phyloP scores from a whole-genome alignment of 2,888 invertebrate genomes.

The Tricholauxania praeusta region DNA sequence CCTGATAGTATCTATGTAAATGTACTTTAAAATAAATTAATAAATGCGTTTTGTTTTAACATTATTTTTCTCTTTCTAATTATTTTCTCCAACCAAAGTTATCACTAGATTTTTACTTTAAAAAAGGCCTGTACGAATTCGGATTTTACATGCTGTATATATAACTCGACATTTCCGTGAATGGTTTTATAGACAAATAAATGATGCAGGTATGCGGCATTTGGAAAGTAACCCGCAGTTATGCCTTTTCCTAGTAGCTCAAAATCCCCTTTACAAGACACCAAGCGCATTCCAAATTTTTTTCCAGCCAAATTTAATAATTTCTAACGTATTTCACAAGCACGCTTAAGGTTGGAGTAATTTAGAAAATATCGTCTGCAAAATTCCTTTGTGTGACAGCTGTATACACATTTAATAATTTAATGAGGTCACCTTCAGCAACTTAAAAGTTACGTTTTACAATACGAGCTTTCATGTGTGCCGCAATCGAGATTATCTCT shows the following conservation, averaged over 20 bases:
- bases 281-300: constrained; percentile 76
- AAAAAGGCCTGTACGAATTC: too few relatives aligned
- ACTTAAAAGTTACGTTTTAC: constrained; percentile 89
- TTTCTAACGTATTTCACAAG: constrained; percentile 79
- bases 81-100: too few relatives aligned
- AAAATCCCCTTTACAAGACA: constrained; percentile 75
- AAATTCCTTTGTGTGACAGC: constrained; percentile 73
- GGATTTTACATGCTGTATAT: too few relatives aligned
- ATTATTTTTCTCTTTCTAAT: too few relatives aligned
- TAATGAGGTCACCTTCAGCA: constrained; percentile 92
- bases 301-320: constrained; percentile 73
- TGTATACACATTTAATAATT: constrained; percentile 85
- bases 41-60: too few relatives aligned
- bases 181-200: constrained; percentile 85
- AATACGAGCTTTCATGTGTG: constrained; percentile 76
- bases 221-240: constrained; percentile 89
- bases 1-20: too few relatives aligned
- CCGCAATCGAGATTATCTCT: constrained; percentile 87
- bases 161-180: constrained; percentile 79
- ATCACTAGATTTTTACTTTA: too few relatives aligned
- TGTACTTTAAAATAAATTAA: too few relatives aligned
- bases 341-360: constrained; percentile 87
- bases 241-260: constrained; percentile 83
- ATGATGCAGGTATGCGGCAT: constrained; percentile 86
- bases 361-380: constrained; percentile 90